Conservation (phyloP, 1,140 invertebrate genomes). For the Musca vetustissima region DNA sequence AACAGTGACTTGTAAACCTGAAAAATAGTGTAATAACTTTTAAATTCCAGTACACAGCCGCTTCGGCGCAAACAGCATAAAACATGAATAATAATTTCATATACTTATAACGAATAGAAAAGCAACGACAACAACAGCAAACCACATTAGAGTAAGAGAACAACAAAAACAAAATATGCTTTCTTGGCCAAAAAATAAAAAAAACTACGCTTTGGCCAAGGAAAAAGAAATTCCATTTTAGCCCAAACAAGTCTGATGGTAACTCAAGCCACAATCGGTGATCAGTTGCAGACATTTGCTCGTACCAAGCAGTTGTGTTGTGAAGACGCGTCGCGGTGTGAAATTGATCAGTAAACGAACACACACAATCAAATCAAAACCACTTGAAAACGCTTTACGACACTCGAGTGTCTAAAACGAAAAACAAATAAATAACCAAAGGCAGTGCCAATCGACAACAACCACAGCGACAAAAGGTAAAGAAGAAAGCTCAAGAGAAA, state of each 20-base stretch:
- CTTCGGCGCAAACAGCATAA: no score
- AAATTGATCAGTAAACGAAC: slow-evolving; percentile 19
- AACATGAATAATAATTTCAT: no score
- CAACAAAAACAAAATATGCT: slow-evolving; percentile 9
- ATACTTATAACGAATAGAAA: neutral
- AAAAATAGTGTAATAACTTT: no score
- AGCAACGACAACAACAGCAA: neutral
- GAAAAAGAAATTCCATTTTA: slow-evolving; percentile 20
- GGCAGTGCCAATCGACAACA: neutral
- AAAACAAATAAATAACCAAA: slow-evolving; percentile 1
- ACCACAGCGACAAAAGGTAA: neutral
- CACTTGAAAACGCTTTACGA: slow-evolving; percentile 7
- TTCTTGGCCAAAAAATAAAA: neutral
- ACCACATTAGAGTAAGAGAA: neutral
- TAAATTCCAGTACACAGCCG: no score
- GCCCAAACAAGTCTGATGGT: slow-evolving; percentile 43
- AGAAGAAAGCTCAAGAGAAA: slow-evolving; percentile 16
- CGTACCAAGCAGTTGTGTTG: slow-evolving; percentile 54
- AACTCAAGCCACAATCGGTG: slow-evolving; percentile 45
- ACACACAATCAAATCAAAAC: neutral
- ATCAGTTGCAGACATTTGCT: slow-evolving; percentile 55
- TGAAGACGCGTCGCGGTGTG: slow-evolving; percentile 41
- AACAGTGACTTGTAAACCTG: no score
- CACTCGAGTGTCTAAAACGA: neutral
- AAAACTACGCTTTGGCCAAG: neutral